Conservation (phyloP, 2,113 vertebrate genomes). For the Ranitomeya imitator region DNA sequence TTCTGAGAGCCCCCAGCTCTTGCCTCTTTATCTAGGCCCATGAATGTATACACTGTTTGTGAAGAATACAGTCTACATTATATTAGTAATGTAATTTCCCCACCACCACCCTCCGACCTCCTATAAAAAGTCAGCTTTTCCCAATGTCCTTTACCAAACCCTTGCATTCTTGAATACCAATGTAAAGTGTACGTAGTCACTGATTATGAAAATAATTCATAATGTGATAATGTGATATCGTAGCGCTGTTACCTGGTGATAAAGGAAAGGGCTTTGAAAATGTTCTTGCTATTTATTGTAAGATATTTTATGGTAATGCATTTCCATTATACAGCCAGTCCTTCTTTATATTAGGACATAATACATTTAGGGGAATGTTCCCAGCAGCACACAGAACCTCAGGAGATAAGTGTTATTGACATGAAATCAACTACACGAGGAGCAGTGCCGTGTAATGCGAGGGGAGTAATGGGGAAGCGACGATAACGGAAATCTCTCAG, state of each 20-base stretch:
- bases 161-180: not conserved
- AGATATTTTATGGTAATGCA: not conserved
- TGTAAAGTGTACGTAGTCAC: not conserved
- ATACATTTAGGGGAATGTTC: not conserved
- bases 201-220: not conserved
- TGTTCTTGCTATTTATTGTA: not conserved
- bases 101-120: no score
- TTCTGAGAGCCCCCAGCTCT: slow-evolving; percentile 8
- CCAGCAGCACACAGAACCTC: not conserved
- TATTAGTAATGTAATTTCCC: not conserved
- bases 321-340: not conserved
- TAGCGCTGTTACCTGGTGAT: not conserved
- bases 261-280: not conserved
- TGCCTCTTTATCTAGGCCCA: not conserved
- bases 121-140: not conserved
- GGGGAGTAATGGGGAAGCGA: not conserved
- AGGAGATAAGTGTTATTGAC: not conserved
- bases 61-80: not conserved
- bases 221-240: not conserved
- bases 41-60: slow-evolving; percentile 8
- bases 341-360: not conserved
- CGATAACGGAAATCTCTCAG: no score
- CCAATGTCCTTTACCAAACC: not conserved
- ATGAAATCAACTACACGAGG: not conserved
- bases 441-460: not conserved